Conservation (phyloP, 1,140 invertebrate genomes). For the Venturia canescens region DNA sequence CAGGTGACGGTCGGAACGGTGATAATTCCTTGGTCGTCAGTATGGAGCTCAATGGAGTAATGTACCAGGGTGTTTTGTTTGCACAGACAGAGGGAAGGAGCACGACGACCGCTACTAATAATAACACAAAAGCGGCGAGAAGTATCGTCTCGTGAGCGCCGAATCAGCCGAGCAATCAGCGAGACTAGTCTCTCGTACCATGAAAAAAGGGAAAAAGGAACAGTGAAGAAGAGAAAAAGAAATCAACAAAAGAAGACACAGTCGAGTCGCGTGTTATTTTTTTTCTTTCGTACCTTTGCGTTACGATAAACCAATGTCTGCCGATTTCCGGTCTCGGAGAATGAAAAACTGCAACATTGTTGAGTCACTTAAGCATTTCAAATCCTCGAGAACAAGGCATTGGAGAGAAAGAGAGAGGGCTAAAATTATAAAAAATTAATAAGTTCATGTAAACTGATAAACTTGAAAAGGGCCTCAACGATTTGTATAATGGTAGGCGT, state of each 20-base stretch:
- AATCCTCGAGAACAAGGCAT: slow-evolving; percentile 33
- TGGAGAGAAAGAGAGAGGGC: slow-evolving; percentile 51
- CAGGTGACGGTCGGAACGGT: slow-evolving; percentile 84
- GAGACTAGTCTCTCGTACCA: not conserved
- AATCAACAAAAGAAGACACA: not conserved
- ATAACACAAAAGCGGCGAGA: slow-evolving; percentile 66
- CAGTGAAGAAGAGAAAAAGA: not conserved
- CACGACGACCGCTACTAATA: slow-evolving; percentile 56
- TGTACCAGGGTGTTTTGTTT: slow-evolving; percentile 92
- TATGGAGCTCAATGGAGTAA: slow-evolving; percentile 96
- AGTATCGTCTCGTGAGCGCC: slow-evolving; percentile 76
- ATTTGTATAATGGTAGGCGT: not conserved
- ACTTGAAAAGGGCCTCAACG: not conserved
- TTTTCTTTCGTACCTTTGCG: slow-evolving; percentile 11
- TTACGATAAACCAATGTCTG: slow-evolving; percentile 19
- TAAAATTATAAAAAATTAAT: slow-evolving; percentile 36
- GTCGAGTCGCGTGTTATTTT: not conserved
- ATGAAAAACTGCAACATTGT: not conserved
- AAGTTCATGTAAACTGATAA: not conserved
- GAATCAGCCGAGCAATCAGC: not conserved
- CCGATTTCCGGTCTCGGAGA: slow-evolving; percentile 20
- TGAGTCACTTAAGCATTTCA: not conserved
- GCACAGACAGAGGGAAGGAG: slow-evolving; percentile 79
- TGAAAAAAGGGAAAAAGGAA: not conserved
- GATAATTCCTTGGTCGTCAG: slow-evolving; percentile 95